phyloP scores from a whole-genome alignment of 2,113 vertebrate species.

The Poeciliopsis turrubarensis region DNA sequence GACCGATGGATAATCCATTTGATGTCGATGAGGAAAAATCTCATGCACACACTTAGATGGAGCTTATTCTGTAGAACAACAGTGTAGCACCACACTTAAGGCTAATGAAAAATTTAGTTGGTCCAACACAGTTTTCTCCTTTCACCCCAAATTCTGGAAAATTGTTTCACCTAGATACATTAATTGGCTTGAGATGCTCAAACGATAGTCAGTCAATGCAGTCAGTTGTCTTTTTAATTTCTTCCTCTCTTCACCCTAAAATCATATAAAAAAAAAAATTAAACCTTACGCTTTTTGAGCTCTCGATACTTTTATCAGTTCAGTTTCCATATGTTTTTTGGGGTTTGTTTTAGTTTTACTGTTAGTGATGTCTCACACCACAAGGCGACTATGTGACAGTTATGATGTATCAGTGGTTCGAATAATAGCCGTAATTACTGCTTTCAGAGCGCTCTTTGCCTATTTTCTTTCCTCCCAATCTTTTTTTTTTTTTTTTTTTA shows the following conservation, averaged over 20 bases:
- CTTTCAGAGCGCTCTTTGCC: slow-evolving; percentile 13
- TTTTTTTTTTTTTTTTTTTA: slow-evolving; percentile 12
- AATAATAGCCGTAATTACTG: neutral
- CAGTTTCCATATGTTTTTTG: neutral
- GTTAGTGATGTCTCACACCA: neutral
- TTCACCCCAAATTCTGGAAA: neutral
- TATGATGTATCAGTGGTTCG: neutral
- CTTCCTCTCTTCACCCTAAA: neutral
- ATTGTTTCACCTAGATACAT: neutral
- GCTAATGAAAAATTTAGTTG: no score
- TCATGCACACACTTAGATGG: neutral
- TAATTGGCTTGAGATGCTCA: neutral
- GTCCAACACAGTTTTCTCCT: no score
- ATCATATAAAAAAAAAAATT: neutral
- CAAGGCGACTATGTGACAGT: neutral
- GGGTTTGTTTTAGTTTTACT: neutral
- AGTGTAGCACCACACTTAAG: no score
- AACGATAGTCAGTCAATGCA: neutral
- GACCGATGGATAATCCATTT: neutral
- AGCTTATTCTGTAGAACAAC: no score
- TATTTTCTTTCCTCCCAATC: slow-evolving; percentile 26
- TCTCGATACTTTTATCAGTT: neutral
- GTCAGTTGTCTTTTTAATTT: neutral
- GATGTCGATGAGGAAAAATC: neutral
- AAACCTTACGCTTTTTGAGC: neutral